Evolutionary conservation across 2,888 invertebrate species (phyloP).

Genomic region (Xestia ashworthii): DNA sequence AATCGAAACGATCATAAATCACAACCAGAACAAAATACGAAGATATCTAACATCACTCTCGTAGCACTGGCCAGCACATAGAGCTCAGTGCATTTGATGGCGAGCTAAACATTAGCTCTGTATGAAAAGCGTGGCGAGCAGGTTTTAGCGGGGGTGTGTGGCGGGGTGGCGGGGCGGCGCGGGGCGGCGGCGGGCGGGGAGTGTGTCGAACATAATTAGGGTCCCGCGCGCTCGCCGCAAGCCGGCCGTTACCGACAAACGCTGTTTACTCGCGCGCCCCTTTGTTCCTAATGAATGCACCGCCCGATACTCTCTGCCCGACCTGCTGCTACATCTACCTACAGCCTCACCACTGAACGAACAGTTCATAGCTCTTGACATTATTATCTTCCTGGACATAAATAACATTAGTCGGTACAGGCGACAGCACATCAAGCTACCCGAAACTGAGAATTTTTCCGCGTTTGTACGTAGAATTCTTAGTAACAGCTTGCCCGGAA

Average conservation of each 20-base stretch:
- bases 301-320: constrained; percentile 18
- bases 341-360: not conserved
- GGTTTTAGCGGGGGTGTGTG: not conserved
- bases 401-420: not conserved
- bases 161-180: not conserved
- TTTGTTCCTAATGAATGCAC: constrained; percentile 46
- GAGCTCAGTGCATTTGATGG: not conserved
- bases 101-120: constrained; percentile 5
- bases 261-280: constrained; percentile 30
- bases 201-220: constrained; percentile 42
- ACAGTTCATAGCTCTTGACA: not conserved
- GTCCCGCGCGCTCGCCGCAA: constrained; percentile 19
- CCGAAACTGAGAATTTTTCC: too few species aligned
- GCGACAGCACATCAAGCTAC: too few species aligned
- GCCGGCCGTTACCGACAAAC: constrained; percentile 27
- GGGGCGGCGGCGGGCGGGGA: not conserved
- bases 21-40: not conserved
- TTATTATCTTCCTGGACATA: not conserved
- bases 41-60: not conserved
- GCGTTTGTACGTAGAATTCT: not conserved
- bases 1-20: too few species aligned
- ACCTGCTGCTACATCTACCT: constrained; percentile 29
- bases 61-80: not conserved
- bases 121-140: not conserved
- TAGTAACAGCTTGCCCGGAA: not conserved